phyloP scores from a whole-genome alignment of 2,888 invertebrate species.

The Erebia epiphron region DNA sequence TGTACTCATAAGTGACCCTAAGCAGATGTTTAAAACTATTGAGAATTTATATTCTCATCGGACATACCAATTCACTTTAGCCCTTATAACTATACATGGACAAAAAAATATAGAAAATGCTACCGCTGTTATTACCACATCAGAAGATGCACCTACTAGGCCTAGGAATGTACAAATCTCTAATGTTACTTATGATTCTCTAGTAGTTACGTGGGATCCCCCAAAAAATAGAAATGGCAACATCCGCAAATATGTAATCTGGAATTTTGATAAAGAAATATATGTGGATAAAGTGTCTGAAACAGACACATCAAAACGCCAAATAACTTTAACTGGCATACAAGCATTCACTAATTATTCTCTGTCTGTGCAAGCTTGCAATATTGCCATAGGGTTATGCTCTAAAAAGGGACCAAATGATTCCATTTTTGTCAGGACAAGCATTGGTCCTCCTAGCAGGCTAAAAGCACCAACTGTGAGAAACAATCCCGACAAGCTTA shows the following conservation, averaged over 20 bases:
- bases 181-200: slow-evolving; percentile 84
- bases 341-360: slow-evolving; percentile 86
- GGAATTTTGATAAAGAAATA: slow-evolving; percentile 66
- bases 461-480: slow-evolving; percentile 59
- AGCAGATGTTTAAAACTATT: slow-evolving; percentile 81
- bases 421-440: slow-evolving; percentile 80
- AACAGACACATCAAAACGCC: slow-evolving; percentile 55
- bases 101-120: slow-evolving; percentile 68
- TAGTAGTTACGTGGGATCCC: slow-evolving; percentile 86
- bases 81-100: slow-evolving; percentile 80
- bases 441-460: slow-evolving; percentile 83
- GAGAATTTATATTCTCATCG: slow-evolving; percentile 87
- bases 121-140: slow-evolving; percentile 86
- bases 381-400: slow-evolving; percentile 80
- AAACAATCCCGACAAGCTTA: slow-evolving; percentile 58
- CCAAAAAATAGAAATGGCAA: slow-evolving; percentile 89
- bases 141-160: slow-evolving; percentile 85
- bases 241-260: slow-evolving; percentile 86
- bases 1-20: slow-evolving; percentile 70
- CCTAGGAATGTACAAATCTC: slow-evolving; percentile 84
- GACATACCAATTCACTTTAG: slow-evolving; percentile 87
- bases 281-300: slow-evolving; percentile 53
- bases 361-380: slow-evolving; percentile 88
- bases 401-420: slow-evolving; percentile 79
- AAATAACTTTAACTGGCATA: slow-evolving; percentile 64